Evolutionary conservation across 1,140 invertebrate genomes (phyloP).

Genomic region (Brachionus rotundiformis): DNA sequence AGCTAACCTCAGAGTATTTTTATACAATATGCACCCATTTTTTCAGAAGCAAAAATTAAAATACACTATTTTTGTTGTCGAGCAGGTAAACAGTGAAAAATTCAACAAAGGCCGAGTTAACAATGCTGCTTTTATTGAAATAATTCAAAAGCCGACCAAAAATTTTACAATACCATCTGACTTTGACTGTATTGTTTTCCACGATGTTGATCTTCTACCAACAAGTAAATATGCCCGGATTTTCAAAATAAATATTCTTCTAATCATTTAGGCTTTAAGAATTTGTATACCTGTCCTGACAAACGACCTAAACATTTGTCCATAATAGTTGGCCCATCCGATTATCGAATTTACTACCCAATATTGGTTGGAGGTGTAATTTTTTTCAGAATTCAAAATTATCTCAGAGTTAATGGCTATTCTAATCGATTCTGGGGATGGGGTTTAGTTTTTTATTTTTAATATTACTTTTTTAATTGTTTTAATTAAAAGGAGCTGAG

Average conservation of each 20-base stretch:
- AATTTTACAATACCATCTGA: conserved; percentile 39
- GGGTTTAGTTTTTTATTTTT: background rate
- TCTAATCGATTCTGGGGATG: conserved; percentile 40
- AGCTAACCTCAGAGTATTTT: conserved; percentile 76
- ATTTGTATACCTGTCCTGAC: conserved; percentile 10
- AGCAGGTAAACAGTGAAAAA: conserved; percentile 72
- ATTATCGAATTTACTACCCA: conserved; percentile 3
- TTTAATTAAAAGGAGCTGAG: background rate
- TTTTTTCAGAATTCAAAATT: conserved; percentile 2
- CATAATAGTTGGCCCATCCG: background rate
- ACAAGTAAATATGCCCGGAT: conserved; percentile 68
- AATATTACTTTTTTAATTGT: background rate
- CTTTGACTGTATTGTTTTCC: conserved; percentile 84
- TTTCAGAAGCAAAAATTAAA: conserved; percentile 81
- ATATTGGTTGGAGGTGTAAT: conserved; percentile 27
- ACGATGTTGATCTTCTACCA: conserved; percentile 90
- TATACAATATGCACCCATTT: conserved; percentile 84
- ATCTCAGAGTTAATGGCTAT: background rate
- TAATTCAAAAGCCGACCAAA: conserved; percentile 66
- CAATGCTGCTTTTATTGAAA: conserved; percentile 75
- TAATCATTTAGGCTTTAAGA: background rate
- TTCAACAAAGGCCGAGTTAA: conserved; percentile 89
- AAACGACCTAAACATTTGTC: background rate
- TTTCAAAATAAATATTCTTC: background rate
- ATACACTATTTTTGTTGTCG: conserved; percentile 84